These are phyloP conservation scores for Ceyx melanurus DNA, from an alignment of 2,113 vertebrate species.

Conservation along the genomic window DNA sequence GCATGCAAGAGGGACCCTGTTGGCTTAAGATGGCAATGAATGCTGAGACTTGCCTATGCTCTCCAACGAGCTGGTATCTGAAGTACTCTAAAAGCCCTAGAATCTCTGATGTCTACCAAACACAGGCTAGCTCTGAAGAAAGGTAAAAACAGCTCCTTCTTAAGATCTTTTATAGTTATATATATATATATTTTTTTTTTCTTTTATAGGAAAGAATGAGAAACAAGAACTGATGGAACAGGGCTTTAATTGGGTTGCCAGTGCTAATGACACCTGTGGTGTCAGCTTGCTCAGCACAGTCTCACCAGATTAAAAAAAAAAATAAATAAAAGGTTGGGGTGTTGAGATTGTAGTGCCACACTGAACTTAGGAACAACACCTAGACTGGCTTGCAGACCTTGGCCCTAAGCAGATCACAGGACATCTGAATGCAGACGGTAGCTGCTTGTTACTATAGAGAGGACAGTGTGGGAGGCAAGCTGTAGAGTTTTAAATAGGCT, in stretches of 20 bases:
- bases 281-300: neutral
- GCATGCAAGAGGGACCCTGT: neutral
- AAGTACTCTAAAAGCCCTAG: neutral
- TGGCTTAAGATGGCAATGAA: neutral
- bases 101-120: neutral
- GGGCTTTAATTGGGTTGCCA: neutral
- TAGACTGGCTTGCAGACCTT: neutral
- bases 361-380: neutral
- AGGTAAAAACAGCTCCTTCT: neutral
- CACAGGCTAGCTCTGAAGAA: neutral
- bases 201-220: neutral
- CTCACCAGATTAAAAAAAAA: neutral
- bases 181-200: no score
- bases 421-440: neutral
- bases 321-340: neutral
- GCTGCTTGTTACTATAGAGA: conserved; percentile 50
- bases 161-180: neutral
- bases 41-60: neutral
- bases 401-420: neutral
- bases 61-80: neutral
- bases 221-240: neutral
- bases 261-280: neutral
- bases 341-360: neutral
- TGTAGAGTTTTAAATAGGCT: conserved; percentile 58
- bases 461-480: conserved; percentile 49